Conservation (phyloP, 2,888 invertebrate species). For the Esperia sulphurella region DNA sequence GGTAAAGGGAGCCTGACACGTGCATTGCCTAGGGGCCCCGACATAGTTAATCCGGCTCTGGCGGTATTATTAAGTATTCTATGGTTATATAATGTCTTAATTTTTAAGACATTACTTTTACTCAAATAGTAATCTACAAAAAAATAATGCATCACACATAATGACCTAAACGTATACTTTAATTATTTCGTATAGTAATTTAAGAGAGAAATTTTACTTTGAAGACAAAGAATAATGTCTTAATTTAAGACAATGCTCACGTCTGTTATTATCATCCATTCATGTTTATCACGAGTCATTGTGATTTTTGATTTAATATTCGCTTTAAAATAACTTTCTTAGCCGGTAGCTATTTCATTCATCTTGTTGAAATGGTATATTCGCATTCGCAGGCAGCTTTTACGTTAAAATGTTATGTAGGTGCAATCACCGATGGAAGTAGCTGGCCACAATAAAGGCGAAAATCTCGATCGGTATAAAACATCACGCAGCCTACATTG, state of each 20-base stretch:
- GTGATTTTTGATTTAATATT: background rate
- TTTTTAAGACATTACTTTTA: too few species aligned
- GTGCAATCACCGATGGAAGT: background rate
- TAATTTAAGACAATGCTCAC: background rate
- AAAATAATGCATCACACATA: too few species aligned
- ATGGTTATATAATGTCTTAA: too few species aligned
- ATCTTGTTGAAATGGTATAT: background rate
- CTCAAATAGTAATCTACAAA: too few species aligned
- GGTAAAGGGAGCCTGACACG: too few species aligned
- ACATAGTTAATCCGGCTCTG: too few species aligned
- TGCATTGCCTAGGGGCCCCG: too few species aligned
- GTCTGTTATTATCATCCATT: constrained; percentile 8
- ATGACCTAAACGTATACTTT: background rate
- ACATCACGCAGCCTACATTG: too few species aligned
- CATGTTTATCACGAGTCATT: constrained; percentile 8
- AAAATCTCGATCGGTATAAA: too few species aligned
- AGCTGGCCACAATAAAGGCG: background rate
- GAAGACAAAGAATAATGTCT: background rate
- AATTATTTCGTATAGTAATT: background rate
- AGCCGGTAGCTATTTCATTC: too few species aligned
- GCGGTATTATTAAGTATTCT: too few species aligned
- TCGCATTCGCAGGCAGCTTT: background rate
- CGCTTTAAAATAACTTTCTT: background rate
- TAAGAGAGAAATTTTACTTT: background rate
- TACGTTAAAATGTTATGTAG: background rate